Percentiles rank a stretch among this genome's conserved stretches.
Evolutionary conservation across 2,797 vertebrate species (phyloP).

Genomic region (Xenopus petersii): DNA sequence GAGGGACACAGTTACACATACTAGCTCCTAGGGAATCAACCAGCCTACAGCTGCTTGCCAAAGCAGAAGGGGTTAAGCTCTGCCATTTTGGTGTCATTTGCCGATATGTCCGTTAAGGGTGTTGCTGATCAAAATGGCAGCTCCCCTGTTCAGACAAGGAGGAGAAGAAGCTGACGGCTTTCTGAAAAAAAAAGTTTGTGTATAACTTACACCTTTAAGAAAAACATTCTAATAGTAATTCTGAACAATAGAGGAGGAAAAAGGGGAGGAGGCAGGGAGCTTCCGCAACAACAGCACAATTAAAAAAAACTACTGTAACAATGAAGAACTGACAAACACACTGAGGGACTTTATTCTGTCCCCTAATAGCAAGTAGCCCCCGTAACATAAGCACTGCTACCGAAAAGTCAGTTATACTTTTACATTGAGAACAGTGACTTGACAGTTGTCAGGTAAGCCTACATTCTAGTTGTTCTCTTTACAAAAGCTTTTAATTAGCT

Average conservation of each 20-base stretch:
- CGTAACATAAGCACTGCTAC: no score
- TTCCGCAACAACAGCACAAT: no score
- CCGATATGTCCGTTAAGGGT: slow-evolving; percentile 63
- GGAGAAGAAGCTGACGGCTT: neutral
- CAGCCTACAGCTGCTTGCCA: slow-evolving; percentile 34
- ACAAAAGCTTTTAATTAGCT: no score
- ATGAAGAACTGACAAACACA: no score
- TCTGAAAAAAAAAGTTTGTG: slow-evolving; percentile 11
- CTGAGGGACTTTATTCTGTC: no score
- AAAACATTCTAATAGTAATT: neutral
- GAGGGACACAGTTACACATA: slow-evolving; percentile 31
- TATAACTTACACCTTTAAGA: slow-evolving; percentile 21
- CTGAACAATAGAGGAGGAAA: neutral
- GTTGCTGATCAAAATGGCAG: slow-evolving; percentile 72
- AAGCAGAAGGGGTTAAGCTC: slow-evolving; percentile 63
- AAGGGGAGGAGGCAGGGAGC: no score
- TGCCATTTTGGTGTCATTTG: slow-evolving; percentile 70
- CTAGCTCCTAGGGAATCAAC: slow-evolving; percentile 27
- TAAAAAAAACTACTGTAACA: no score
- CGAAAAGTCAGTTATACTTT: no score
- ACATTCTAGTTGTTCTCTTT: no score
- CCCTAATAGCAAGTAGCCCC: no score
- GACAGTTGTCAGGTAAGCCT: no score
- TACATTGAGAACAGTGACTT: no score
- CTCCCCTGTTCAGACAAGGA: slow-evolving; percentile 40